Percentiles rank a stretch among this genome's conserved stretches.
phyloP scores from a whole-genome alignment of 2,888 invertebrate species.

The Drosophila antonietae region DNA sequence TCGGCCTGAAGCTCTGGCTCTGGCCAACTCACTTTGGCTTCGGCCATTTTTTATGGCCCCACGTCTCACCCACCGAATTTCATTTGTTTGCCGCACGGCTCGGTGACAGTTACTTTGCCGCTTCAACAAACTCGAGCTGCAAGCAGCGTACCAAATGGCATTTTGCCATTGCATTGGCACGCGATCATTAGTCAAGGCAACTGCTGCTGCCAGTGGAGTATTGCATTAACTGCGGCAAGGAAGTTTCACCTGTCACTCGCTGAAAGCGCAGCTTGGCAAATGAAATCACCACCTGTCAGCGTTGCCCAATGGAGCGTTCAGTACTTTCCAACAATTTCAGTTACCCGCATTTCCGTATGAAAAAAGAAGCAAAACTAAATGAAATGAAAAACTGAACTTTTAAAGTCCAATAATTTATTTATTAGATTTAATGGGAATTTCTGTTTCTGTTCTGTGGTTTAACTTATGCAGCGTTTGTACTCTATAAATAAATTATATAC shows the following conservation, averaged over 20 bases:
- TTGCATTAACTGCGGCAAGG: slow-evolving; percentile 12
- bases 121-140: slow-evolving; percentile 19
- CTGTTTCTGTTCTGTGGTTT: background rate
- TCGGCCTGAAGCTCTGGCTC: slow-evolving; percentile 19
- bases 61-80: slow-evolving; percentile 39
- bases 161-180: slow-evolving; percentile 68
- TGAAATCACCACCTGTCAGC: slow-evolving; percentile 41
- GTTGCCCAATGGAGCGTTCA: background rate
- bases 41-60: slow-evolving; percentile 43
- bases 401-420: background rate
- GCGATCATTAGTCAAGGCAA: slow-evolving; percentile 77
- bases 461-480: background rate
- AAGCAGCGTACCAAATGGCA: slow-evolving; percentile 38
- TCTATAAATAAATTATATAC: slow-evolving; percentile 4
- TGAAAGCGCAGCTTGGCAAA: slow-evolving; percentile 56
- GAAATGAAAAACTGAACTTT: background rate
- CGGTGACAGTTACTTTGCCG: slow-evolving; percentile 37
- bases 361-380: background rate
- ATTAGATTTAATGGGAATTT: background rate
- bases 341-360: no score
- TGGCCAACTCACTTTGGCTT: background rate
- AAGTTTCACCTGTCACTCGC: slow-evolving; percentile 50
- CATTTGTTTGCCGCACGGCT: slow-evolving; percentile 59
- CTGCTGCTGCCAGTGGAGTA: slow-evolving; percentile 19
- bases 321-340: background rate